Evolutionary conservation across 2,888 invertebrate species (phyloP).

Genomic region (Resseliella maxima): DNA sequence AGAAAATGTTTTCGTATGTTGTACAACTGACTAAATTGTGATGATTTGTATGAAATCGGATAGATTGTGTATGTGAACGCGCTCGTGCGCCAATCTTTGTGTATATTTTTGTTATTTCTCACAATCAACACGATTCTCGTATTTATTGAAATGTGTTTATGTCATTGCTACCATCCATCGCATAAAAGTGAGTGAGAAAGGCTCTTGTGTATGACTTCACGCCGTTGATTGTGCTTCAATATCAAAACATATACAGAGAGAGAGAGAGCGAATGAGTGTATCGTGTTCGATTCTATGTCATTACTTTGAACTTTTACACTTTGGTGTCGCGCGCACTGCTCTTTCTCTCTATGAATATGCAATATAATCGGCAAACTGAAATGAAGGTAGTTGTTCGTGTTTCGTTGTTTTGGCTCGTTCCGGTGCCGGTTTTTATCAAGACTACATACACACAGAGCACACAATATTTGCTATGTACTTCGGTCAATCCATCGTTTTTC

Average conservation of each 20-base stretch:
- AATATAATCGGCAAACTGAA: constrained; percentile 19
- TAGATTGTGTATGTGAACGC: neutral
- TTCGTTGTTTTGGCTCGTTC: neutral
- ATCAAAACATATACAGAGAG: neutral
- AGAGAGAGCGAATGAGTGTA: too few relatives aligned
- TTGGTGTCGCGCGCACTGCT: neutral
- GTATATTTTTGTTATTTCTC: neutral
- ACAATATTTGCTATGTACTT: neutral
- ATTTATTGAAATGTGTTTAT: neutral
- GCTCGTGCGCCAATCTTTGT: constrained; percentile 1
- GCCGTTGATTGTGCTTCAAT: neutral
- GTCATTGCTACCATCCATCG: neutral
- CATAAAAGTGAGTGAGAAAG: neutral
- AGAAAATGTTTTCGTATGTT: constrained; percentile 40
- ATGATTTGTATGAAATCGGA: neutral
- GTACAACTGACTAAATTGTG: neutral
- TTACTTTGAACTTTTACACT: constrained; percentile 25
- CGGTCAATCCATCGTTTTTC: neutral
- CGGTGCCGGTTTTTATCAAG: constrained; percentile 51
- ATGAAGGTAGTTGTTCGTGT: constrained; percentile 33
- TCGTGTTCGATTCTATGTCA: neutral
- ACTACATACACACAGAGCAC: neutral
- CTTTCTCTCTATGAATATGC: neutral
- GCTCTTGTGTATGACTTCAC: constrained; percentile 43
- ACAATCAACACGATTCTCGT: too few relatives aligned